Base-by-base conservation (phyloP, 2,888 invertebrate genomes). In the Troilus luridus region DNA sequence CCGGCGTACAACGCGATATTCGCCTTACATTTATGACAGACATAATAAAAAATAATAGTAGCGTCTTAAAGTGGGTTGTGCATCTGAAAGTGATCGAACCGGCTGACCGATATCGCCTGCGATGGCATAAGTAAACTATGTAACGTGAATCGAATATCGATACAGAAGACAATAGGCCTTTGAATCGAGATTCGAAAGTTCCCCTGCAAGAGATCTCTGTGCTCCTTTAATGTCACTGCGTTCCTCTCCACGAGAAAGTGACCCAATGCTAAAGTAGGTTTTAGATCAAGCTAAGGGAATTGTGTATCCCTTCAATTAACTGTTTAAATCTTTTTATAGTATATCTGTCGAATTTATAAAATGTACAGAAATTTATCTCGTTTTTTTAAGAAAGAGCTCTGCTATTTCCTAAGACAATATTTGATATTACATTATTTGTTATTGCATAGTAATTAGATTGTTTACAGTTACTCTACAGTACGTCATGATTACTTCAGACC, bases 101-200 rank as follows among this genome's bases (percentile, higher is more conserved):
- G 56, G 85, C 21, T 85, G 85, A 56, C 56, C 85, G 85, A 85
- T 58, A 56, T 85, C 85, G 56, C 85, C 85, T 54, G 17, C 56
- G 54, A 85, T 58, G 56, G 85, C 54, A 85, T 85, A 56, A 58
- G 85, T 85, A 85, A 85, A 85, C 85, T 56, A 85, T 85, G 21
- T 21, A 85, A 58, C 85, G 85, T n/a, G n/a, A 14, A 85, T 58
- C n/a, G 85, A 85, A 56, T 85, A 58, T 85, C n/a, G 85, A 85
- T 85, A 85, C 56, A 21, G 56, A n/a, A 85, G 12, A 85, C 85
- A 85, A 85, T 85, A 58, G 85, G 56, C 12, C 85, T 85, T 85
- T 85, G 85, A 85, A 85, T n/a, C 41, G n/a, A 85, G 85, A 85
- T 85, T 85, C n/a, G 85, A 85, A 85, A 85, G 85, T 85, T 85